A percentile compares a stretch with the other conserved stretches of the same genome.
Conservation (phyloP, 2,797 vertebrate genomes). For the Zonotrichia albicollis region DNA sequence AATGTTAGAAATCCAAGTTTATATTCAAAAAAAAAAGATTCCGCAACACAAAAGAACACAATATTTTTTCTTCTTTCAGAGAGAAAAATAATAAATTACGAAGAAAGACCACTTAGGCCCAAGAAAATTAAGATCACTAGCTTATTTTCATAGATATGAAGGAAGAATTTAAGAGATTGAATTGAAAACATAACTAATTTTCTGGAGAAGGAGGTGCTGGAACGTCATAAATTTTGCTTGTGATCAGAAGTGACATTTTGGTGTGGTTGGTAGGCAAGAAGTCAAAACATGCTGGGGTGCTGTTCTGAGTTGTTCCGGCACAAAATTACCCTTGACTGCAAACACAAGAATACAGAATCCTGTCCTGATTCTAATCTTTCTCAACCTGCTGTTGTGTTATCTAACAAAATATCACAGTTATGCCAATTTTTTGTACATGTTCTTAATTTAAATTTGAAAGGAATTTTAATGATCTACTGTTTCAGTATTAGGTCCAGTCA, state of each 20-base stretch:
- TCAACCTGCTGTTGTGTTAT: background rate
- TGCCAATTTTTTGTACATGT: background rate
- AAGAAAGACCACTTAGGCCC: background rate
- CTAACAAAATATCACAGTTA: background rate
- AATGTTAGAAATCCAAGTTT: background rate
- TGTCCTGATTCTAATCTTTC: slow-evolving; percentile 1
- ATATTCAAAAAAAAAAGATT: background rate
- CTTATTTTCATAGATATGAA: background rate
- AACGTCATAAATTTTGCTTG: background rate
- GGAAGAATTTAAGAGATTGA: background rate
- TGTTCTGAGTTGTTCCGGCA: background rate
- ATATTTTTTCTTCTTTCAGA: background rate
- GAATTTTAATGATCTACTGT: background rate
- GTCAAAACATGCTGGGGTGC: background rate
- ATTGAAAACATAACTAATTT: background rate
- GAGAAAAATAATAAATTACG: background rate
- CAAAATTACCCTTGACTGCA: background rate
- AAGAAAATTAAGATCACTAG: background rate
- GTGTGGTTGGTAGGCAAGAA: background rate
- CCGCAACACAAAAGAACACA: background rate
- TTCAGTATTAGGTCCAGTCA: background rate
- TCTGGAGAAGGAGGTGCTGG: background rate
- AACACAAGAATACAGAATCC: slow-evolving; percentile 1
- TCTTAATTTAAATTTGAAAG: slow-evolving; percentile 3
- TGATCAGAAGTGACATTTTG: background rate